These are phyloP conservation scores for Dolichallabes microphthalmus DNA, from an alignment of 2,113 vertebrate species.

Conservation along the genomic window DNA sequence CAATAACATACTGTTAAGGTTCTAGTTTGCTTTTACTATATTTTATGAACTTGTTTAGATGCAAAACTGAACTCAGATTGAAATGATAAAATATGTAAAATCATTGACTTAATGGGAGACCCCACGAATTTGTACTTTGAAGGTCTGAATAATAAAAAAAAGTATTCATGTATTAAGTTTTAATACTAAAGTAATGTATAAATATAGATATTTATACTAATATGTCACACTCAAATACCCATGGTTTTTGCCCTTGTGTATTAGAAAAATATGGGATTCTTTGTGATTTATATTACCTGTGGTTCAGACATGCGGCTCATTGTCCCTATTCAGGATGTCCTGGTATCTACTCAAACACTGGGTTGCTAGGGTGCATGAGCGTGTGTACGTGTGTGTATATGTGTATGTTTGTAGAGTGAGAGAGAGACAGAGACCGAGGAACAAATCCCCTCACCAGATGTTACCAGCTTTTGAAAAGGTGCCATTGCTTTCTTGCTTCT, in stretches of 20 bases:
- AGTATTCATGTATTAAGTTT: not conserved
- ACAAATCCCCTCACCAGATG: conserved; percentile 70
- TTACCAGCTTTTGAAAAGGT: conserved; percentile 62
- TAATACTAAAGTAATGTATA: not conserved
- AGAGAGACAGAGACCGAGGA: conserved; percentile 43
- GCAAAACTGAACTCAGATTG: not conserved
- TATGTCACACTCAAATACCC: not conserved
- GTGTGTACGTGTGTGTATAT: conserved; percentile 33
- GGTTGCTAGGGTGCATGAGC: conserved; percentile 42
- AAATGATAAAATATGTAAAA: not conserved
- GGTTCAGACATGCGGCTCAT: conserved; percentile 49
- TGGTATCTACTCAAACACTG: conserved; percentile 64
- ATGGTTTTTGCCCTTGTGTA: not conserved
- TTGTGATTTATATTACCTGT: not conserved
- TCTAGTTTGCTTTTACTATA: not conserved
- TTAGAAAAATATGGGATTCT: not conserved
- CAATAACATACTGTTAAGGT: not conserved
- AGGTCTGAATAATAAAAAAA: not conserved
- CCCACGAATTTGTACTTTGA: not conserved
- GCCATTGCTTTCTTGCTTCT: conserved; percentile 54
- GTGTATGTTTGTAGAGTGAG: conserved; percentile 28
- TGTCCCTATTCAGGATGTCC: conserved; percentile 75
- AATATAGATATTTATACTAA: not conserved
- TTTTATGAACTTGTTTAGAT: not conserved
- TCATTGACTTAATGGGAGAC: not conserved